phyloP scores from a whole-genome alignment of 2,888 invertebrate species.

The Muscina levida region DNA sequence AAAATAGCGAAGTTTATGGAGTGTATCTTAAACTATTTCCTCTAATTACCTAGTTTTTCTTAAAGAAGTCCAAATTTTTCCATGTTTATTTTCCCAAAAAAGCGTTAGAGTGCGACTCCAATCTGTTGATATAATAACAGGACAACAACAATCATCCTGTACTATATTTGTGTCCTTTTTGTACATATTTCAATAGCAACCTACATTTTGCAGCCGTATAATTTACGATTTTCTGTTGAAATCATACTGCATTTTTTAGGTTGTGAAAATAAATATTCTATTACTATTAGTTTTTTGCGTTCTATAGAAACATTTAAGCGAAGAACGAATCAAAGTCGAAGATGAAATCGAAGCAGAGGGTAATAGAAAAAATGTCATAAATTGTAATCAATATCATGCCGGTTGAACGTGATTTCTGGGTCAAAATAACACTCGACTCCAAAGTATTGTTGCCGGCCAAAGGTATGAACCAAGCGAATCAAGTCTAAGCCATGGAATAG shows the following conservation, averaged over 20 bases:
- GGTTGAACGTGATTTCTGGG: constrained; percentile 65
- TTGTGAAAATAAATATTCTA: neutral
- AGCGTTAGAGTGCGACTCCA: too few species aligned
- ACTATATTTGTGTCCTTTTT: neutral
- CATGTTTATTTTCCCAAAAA: too few species aligned
- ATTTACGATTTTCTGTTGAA: too few species aligned
- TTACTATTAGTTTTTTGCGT: neutral
- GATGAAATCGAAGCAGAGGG: neutral
- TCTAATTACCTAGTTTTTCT: too few species aligned
- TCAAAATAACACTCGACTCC: constrained; percentile 52
- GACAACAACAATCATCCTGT: too few species aligned
- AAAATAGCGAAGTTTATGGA: too few species aligned
- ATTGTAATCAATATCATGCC: constrained; percentile 65
- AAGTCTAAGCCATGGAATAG: constrained; percentile 1
- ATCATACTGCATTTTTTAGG: too few species aligned
- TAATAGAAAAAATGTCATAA: constrained; percentile 38
- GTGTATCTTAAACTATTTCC: too few species aligned
- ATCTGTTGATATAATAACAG: too few species aligned
- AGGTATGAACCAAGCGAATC: constrained; percentile 33
- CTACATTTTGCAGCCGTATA: neutral
- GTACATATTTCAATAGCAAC: constrained; percentile 16
- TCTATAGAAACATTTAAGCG: constrained; percentile 12
- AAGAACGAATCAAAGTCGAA: neutral
- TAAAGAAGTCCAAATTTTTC: too few species aligned
- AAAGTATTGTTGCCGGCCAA: constrained; percentile 43